Conservation (phyloP, 2,888 invertebrate genomes). For the Sminthurides aquaticus region DNA sequence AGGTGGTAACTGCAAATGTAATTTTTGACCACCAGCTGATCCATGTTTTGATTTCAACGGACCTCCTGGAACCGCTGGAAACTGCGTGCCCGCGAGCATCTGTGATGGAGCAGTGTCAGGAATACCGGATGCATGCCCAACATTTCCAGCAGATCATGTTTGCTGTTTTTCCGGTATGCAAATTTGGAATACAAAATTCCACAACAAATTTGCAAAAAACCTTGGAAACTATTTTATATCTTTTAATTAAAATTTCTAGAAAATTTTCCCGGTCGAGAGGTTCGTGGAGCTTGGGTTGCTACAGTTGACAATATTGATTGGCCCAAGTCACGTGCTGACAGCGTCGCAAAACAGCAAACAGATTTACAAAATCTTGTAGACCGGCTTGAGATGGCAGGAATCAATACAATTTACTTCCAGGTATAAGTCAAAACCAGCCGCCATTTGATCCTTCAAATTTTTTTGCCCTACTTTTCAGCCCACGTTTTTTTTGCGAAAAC, state of each 20-base stretch:
- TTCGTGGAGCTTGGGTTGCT: slow-evolving; percentile 35
- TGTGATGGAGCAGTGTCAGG: slow-evolving; percentile 17
- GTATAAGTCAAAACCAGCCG: slow-evolving; percentile 12
- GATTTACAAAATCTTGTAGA: slow-evolving; percentile 26
- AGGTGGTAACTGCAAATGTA: background rate
- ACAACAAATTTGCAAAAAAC: background rate
- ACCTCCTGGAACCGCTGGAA: slow-evolving; percentile 19
- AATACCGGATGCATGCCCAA: slow-evolving; percentile 21
- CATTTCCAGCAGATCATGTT: slow-evolving; percentile 22
- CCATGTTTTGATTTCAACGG: slow-evolving; percentile 23
- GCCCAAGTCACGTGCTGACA: slow-evolving; percentile 27
- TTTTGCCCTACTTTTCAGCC: no score
- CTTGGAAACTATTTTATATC: background rate
- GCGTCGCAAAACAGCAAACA: slow-evolving; percentile 25
- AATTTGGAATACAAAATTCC: background rate
- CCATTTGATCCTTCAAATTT: no score
- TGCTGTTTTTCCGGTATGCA: slow-evolving; percentile 32
- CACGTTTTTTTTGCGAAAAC: no score
- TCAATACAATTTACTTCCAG: slow-evolving; percentile 38
- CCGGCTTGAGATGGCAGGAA: slow-evolving; percentile 22
- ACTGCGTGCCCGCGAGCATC: slow-evolving; percentile 23
- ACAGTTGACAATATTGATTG: slow-evolving; percentile 38
- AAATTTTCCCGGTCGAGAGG: slow-evolving; percentile 33
- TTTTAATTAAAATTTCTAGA: slow-evolving; percentile 23
- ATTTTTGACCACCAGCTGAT: slow-evolving; percentile 26